Conservation (phyloP, 2,888 invertebrate genomes). For the Lochmaea crataegi region DNA sequence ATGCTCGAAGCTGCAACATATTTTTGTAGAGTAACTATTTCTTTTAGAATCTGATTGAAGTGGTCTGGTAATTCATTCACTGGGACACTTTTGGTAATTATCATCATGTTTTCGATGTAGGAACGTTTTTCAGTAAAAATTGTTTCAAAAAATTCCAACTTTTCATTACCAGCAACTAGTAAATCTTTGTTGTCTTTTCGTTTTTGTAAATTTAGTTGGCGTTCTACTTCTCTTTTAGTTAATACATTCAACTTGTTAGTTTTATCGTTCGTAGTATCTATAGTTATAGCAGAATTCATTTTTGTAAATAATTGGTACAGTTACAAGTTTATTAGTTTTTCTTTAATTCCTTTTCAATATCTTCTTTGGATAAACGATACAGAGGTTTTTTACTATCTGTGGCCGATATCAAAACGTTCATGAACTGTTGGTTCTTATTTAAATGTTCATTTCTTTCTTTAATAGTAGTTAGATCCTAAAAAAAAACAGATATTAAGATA, state of each 20-base stretch:
- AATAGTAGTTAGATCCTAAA: slow-evolving; percentile 61
- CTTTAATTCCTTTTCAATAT: slow-evolving; percentile 63
- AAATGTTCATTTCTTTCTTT: slow-evolving; percentile 51
- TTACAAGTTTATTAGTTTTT: slow-evolving; percentile 60
- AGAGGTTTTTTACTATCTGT: slow-evolving; percentile 64
- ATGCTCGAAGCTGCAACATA: slow-evolving; percentile 83
- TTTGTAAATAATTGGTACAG: slow-evolving; percentile 37
- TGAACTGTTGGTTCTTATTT: slow-evolving; percentile 59
- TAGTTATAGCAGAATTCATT: slow-evolving; percentile 40
- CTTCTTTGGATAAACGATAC: slow-evolving; percentile 66
- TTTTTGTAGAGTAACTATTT: slow-evolving; percentile 81
- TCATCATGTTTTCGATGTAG: slow-evolving; percentile 73
- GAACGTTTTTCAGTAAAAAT: slow-evolving; percentile 75
- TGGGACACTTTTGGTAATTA: slow-evolving; percentile 65
- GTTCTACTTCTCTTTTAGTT: slow-evolving; percentile 71
- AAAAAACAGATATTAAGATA: slow-evolving; percentile 50
- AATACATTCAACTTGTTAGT: slow-evolving; percentile 65
- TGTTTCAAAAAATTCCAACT: slow-evolving; percentile 77
- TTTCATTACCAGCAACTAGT: slow-evolving; percentile 73
- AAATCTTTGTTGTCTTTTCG: slow-evolving; percentile 74
- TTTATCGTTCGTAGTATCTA: slow-evolving; percentile 57
- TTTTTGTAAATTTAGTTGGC: slow-evolving; percentile 74
- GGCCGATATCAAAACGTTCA: slow-evolving; percentile 67
- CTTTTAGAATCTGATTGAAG: slow-evolving; percentile 77
- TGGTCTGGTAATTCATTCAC: slow-evolving; percentile 68